Evolutionary conservation across 2,888 invertebrate species (phyloP).

Genomic region (Thymelicus acteon): DNA sequence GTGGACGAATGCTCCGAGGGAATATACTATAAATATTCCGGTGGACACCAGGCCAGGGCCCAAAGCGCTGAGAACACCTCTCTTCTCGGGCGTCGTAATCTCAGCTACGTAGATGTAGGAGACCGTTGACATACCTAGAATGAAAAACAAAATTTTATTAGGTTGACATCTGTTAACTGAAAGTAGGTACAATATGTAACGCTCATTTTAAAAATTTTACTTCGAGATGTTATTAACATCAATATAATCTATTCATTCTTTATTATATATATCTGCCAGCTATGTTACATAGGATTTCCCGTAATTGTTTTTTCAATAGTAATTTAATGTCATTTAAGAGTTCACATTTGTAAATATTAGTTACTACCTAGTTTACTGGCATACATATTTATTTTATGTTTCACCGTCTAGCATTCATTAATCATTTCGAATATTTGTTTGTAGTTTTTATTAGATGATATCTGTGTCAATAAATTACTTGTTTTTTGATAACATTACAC

Average conservation of each 20-base stretch:
- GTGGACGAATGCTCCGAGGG: slow-evolving; percentile 86
- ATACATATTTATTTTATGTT: neutral
- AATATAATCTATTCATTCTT: too few species aligned
- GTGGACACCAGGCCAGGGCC: slow-evolving; percentile 89
- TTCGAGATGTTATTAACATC: too few species aligned
- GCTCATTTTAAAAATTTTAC: too few species aligned
- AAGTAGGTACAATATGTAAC: too few species aligned
- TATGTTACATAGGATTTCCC: too few species aligned
- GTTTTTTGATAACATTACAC: neutral
- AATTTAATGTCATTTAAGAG: too few species aligned
- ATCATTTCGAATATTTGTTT: neutral
- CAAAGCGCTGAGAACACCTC: slow-evolving; percentile 88
- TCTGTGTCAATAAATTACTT: neutral
- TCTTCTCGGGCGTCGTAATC: slow-evolving; percentile 87
- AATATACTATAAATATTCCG: slow-evolving; percentile 89
- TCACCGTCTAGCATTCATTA: neutral
- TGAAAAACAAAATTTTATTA: neutral
- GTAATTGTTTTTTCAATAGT: too few species aligned
- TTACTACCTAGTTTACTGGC: neutral
- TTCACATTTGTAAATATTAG: too few species aligned
- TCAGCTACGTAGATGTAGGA: slow-evolving; percentile 89
- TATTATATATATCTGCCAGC: too few species aligned
- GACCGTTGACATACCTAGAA: slow-evolving; percentile 88
- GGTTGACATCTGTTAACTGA: neutral
- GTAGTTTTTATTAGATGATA: neutral